Percentiles rank a stretch among this genome's conserved stretches.
Evolutionary conservation across 2,113 vertebrate species (phyloP).

Genomic region (Apteryx owenii): DNA sequence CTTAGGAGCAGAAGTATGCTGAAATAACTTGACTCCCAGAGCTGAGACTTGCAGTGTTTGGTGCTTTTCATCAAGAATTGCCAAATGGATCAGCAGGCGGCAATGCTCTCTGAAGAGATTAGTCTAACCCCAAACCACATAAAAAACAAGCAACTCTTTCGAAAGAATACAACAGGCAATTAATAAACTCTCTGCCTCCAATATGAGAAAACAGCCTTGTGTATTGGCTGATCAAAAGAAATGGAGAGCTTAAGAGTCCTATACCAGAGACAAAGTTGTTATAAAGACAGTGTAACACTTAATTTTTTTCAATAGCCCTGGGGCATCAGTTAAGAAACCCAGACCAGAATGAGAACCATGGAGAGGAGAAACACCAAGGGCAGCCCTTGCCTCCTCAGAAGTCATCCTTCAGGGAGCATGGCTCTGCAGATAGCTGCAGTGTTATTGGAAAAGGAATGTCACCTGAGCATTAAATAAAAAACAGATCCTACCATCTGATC

Average conservation of each 20-base stretch:
- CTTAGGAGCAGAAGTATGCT: not conserved
- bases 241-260: not conserved
- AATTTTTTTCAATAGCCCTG: not conserved
- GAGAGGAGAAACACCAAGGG: not conserved
- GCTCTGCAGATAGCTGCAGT: fast-evolving
- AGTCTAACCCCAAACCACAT: not conserved
- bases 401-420: fast-evolving
- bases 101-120: not conserved
- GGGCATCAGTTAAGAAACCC: not conserved
- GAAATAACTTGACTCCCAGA: not conserved
- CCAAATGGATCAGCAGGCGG: not conserved
- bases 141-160: not conserved
- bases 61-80: too few relatives aligned
- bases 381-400: not conserved
- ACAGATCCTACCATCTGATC: not conserved
- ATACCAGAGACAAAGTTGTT: not conserved
- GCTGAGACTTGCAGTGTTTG: not conserved
- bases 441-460: not conserved
- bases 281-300: not conserved
- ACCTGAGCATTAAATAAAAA: not conserved
- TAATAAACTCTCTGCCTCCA: not conserved
- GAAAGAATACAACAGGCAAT: too few relatives aligned
- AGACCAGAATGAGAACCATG: not conserved
- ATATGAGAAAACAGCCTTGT: not conserved
- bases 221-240: not conserved